Conservation (phyloP, 2,113 vertebrate species). For the Glareola pratincola region DNA sequence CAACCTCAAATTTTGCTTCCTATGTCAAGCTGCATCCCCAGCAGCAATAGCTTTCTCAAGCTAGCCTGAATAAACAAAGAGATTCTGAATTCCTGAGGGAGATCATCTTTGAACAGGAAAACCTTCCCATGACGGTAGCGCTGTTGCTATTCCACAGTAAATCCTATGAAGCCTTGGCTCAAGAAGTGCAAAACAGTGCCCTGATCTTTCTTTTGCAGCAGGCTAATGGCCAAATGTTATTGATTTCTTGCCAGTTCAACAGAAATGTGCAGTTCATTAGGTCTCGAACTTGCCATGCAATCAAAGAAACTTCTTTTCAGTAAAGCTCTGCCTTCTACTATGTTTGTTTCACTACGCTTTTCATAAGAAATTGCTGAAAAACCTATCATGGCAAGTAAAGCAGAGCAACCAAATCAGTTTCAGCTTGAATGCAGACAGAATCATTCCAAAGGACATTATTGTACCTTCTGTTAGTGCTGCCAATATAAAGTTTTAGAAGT, state of each 20-base stretch:
- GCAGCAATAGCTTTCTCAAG: background rate
- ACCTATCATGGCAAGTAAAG: background rate
- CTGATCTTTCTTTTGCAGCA: background rate
- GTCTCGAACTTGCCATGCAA: background rate
- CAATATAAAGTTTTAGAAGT: background rate
- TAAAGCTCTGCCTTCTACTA: background rate
- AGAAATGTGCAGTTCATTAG: background rate
- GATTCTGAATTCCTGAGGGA: background rate
- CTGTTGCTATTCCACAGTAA: background rate
- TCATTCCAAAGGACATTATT: background rate
- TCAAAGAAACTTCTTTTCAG: background rate
- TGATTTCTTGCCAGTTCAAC: background rate
- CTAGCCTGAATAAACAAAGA: conserved; percentile 5
- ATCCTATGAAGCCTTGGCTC: background rate
- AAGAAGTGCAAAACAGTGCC: background rate
- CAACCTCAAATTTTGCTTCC: background rate
- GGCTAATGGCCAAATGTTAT: background rate
- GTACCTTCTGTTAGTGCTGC: background rate
- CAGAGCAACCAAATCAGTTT: background rate
- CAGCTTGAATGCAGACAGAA: background rate
- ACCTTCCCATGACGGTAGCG: background rate
- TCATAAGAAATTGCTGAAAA: background rate
- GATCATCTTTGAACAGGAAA: background rate
- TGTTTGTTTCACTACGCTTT: background rate
- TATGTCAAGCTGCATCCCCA: background rate